phyloP scores from a whole-genome alignment of 2,113 vertebrate species.

The Microcebus ravelobensis region DNA sequence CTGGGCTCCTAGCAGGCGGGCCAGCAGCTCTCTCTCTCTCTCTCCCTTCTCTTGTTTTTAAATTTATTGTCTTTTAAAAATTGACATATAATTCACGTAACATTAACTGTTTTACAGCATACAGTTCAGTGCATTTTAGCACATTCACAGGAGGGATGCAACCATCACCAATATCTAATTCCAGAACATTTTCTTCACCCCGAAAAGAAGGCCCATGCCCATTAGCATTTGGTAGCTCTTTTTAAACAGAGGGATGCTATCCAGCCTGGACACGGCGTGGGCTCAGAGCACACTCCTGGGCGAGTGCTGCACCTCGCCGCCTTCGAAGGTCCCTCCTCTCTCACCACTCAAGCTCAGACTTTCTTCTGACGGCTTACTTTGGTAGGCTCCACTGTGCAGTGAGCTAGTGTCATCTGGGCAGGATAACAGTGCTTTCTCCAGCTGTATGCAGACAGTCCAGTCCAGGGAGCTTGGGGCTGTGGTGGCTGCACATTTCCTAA shows the following conservation, averaged over 20 bases:
- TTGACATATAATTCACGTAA: not conserved
- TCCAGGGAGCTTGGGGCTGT: slow-evolving; percentile 73
- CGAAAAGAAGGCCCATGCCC: fast-evolving
- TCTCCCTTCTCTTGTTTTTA: not conserved
- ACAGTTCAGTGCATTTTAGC: not conserved
- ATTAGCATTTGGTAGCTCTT: not conserved
- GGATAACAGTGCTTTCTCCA: slow-evolving; percentile 80
- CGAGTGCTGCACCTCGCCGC: not conserved
- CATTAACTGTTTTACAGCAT: not conserved
- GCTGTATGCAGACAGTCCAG: slow-evolving; percentile 79
- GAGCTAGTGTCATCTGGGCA: slow-evolving; percentile 6
- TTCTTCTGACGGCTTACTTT: slow-evolving; percentile 63
- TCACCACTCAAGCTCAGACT: not conserved
- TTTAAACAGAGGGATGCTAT: not conserved
- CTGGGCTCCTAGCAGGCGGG: not conserved
- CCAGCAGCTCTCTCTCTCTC: not conserved
- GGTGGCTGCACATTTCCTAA: slow-evolving; percentile 82
- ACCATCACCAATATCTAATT: not conserved
- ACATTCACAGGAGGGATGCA: not conserved
- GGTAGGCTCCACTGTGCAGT: not conserved
- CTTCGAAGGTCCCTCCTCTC: not conserved
- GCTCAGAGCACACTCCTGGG: no score
- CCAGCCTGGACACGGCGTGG: no score
- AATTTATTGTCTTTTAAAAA: not conserved
- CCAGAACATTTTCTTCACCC: not conserved